Evolutionary conservation across 2,888 invertebrate genomes (phyloP).

Genomic region (Crematogaster levior): DNA sequence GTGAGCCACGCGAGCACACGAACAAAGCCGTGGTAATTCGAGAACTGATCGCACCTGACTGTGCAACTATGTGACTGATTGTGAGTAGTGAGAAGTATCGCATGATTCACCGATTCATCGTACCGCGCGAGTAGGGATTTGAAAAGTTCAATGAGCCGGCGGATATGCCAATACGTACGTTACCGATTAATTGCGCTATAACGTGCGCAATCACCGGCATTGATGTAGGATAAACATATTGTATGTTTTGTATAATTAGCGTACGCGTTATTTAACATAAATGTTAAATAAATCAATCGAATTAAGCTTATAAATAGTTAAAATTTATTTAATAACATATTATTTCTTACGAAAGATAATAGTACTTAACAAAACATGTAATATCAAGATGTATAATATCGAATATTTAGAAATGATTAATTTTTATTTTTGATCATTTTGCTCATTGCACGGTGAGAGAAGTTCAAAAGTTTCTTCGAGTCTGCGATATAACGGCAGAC

Average conservation of each 20-base stretch:
- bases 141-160: conserved; percentile 56
- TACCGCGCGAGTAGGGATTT: conserved; percentile 59
- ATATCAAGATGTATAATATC: neutral
- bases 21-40: conserved; percentile 60
- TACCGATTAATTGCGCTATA: conserved; percentile 15
- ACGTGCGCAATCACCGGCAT: neutral
- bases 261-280: neutral
- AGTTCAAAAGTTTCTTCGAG: neutral
- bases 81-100: conserved; percentile 62
- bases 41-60: conserved; percentile 65
- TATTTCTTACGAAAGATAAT: neutral
- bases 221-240: conserved; percentile 24
- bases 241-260: conserved; percentile 15
- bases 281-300: neutral
- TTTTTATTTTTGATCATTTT: neutral
- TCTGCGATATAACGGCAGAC: neutral
- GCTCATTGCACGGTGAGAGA: neutral
- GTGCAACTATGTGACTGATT: conserved; percentile 53
- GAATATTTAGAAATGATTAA: neutral
- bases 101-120: conserved; percentile 68
- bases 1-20: conserved; percentile 45
- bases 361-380: neutral
- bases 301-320: neutral
- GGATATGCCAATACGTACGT: conserved; percentile 10
- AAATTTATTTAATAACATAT: neutral